Percentiles rank a stretch among this genome's conserved stretches.
These are phyloP conservation scores for Penaeus japonicus DNA, from an alignment of 1,140 invertebrate species.

Conservation along the genomic window DNA sequence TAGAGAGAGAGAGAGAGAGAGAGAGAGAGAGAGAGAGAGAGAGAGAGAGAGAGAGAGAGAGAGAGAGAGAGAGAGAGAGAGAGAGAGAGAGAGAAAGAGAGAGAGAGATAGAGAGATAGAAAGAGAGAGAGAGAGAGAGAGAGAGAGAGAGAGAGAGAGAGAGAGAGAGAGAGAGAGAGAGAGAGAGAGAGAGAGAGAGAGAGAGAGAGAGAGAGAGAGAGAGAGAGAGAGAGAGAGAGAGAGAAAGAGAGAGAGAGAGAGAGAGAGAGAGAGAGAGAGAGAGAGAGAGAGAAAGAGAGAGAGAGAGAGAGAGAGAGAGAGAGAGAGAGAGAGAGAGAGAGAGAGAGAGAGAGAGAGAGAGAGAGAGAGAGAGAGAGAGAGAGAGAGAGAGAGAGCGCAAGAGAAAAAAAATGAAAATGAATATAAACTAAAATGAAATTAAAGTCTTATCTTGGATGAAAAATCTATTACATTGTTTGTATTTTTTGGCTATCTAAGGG, in stretches of 20 bases:
- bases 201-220: not conserved
- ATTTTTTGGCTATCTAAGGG: too few species aligned
- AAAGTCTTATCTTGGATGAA: too few species aligned
- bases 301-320: not conserved
- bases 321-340: not conserved
- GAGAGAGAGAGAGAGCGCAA: not conserved
- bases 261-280: not conserved
- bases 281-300: not conserved
- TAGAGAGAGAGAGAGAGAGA: too few species aligned
- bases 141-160: not conserved
- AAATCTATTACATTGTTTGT: too few species aligned
- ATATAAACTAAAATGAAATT: not conserved
- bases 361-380: not conserved
- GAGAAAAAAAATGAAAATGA: not conserved
- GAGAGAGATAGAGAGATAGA: too few species aligned
- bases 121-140: not conserved
- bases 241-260: not conserved
- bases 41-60: too few species aligned
- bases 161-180: not conserved
- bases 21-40: too few species aligned
- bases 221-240: not conserved
- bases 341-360: not conserved
- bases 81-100: not conserved
- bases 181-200: not conserved
- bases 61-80: too few species aligned